Conservation (phyloP, 1,140 invertebrate genomes). For the Anoplophora glabripennis region DNA sequence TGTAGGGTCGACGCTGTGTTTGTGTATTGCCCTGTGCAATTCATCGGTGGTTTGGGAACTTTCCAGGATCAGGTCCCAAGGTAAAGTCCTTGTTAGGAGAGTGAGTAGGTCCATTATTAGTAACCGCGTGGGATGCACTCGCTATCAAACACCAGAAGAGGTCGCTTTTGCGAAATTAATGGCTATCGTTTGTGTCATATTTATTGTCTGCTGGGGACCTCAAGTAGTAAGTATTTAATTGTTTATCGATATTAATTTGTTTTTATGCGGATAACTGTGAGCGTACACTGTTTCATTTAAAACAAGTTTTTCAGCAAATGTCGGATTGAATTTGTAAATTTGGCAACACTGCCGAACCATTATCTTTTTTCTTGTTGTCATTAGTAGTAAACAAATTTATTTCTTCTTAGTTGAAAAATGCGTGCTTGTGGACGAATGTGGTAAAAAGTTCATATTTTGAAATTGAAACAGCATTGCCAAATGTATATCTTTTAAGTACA, state of each 20-base stretch:
- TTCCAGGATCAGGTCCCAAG: conserved; percentile 59
- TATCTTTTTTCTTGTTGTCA: too few relatives aligned
- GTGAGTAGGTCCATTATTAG: conserved; percentile 54
- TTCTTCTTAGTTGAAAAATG: too few relatives aligned
- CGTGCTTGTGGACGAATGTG: too few relatives aligned
- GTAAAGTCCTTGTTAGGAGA: conserved; percentile 52
- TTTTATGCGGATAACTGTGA: not conserved
- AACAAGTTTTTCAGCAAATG: too few relatives aligned
- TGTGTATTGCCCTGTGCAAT: conserved; percentile 78
- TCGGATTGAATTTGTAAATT: too few relatives aligned
- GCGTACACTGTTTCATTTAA: too few relatives aligned
- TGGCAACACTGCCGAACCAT: too few relatives aligned
- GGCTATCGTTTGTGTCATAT: conserved; percentile 76
- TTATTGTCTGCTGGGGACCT: conserved; percentile 82
- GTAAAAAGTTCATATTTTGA: too few relatives aligned
- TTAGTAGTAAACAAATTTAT: too few relatives aligned
- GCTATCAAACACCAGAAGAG: conserved; percentile 69
- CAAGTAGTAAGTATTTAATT: conserved; percentile 68
- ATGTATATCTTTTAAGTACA: too few relatives aligned
- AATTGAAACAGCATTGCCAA: too few relatives aligned
- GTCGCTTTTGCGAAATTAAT: conserved; percentile 79
- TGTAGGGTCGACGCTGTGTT: conserved; percentile 68
- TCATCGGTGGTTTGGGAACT: conserved; percentile 74
- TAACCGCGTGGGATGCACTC: conserved; percentile 47
- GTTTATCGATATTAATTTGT: not conserved